phyloP scores from a whole-genome alignment of 2,888 invertebrate species.

The Cephus spinipes region DNA sequence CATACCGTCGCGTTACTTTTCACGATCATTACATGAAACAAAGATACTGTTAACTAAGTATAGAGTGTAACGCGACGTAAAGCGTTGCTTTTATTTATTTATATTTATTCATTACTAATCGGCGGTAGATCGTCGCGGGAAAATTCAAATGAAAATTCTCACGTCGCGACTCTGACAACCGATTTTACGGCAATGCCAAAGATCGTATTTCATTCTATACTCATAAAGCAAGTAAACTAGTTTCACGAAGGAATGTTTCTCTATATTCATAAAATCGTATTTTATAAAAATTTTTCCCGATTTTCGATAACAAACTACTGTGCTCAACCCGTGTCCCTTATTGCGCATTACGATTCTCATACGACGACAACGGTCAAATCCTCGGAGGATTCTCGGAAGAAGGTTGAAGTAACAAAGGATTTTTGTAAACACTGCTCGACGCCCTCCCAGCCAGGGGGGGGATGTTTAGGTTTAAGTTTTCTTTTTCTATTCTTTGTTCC shows the following conservation, averaged over 20 bases:
- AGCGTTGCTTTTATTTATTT: constrained; percentile 23
- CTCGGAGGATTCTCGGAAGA: background rate
- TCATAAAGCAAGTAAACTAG: background rate
- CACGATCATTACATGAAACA: background rate
- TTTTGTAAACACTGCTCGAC: background rate
- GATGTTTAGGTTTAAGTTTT: background rate
- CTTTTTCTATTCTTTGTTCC: background rate
- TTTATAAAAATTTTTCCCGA: background rate
- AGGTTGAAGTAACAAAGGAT: background rate
- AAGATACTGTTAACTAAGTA: background rate
- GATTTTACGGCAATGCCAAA: constrained; percentile 8
- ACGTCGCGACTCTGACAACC: background rate
- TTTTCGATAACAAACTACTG: background rate
- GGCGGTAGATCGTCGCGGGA: background rate
- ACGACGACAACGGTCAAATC: background rate
- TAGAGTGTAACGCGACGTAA: constrained; percentile 7
- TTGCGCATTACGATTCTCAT: background rate
- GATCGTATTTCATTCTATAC: constrained; percentile 7
- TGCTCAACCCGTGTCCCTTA: background rate
- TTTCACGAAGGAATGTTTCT: background rate
- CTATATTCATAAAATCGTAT: background rate
- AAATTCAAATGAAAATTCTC: background rate
- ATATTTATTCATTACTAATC: constrained; percentile 18
- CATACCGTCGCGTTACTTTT: background rate
- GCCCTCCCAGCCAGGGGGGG: background rate